Evolutionary conservation across 2,797 vertebrate genomes (phyloP).

Genomic region (Poeciliopsis presidionis): DNA sequence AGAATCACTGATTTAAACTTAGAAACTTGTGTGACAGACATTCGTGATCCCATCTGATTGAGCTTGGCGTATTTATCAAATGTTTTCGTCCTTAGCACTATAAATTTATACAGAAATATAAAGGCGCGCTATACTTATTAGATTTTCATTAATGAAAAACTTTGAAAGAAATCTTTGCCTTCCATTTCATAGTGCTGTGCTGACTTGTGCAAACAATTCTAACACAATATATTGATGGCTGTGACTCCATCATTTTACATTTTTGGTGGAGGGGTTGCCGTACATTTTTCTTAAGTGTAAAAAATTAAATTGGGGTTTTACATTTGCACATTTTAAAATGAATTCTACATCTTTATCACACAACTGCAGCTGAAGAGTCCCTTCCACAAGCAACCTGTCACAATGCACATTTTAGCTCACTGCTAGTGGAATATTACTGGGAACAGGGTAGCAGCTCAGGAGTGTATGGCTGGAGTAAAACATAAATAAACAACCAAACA

Average conservation of each 20-base stretch:
- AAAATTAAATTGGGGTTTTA: constrained; percentile 9
- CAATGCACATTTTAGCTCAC: constrained; percentile 63
- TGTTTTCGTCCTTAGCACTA: not conserved
- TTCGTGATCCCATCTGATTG: not conserved
- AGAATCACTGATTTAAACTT: not conserved
- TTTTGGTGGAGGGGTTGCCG: constrained; percentile 49
- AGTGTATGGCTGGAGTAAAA: constrained; percentile 52
- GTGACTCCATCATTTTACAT: not conserved
- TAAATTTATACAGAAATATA: not conserved
- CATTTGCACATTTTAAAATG: constrained; percentile 38
- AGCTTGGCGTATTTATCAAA: not conserved
- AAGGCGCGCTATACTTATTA: not conserved
- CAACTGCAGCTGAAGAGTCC: constrained; percentile 39
- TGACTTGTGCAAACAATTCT: not conserved
- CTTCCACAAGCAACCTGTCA: constrained; percentile 54
- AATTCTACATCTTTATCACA: constrained; percentile 30
- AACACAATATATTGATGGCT: not conserved
- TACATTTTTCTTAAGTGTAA: not conserved
- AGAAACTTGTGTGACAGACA: not conserved
- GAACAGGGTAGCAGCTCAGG: constrained; percentile 42
- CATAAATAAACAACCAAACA: constrained; percentile 73
- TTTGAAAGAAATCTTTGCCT: not conserved
- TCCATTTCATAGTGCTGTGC: not conserved
- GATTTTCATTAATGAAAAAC: not conserved
- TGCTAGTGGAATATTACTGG: constrained; percentile 76